phyloP scores from a whole-genome alignment of 2,113 vertebrate genomes.

The Condylura cristata region DNA sequence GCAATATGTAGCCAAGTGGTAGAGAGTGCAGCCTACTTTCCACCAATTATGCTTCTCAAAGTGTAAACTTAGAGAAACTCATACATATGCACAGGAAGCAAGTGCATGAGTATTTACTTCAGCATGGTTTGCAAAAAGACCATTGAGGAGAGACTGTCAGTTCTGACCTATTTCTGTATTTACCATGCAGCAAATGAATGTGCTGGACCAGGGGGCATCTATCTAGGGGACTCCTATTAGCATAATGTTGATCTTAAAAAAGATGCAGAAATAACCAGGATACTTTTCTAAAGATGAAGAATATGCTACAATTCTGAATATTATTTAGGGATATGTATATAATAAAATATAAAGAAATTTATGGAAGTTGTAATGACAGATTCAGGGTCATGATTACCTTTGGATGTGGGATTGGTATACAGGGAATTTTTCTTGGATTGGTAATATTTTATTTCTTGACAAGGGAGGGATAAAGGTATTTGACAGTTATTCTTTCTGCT shows the following conservation, averaged over 20 bases:
- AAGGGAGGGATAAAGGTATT: background rate
- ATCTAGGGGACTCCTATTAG: background rate
- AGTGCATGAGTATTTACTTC: background rate
- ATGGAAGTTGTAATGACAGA: background rate
- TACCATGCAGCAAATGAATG: background rate
- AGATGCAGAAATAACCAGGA: background rate
- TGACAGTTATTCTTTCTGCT: background rate
- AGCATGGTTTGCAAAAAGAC: background rate
- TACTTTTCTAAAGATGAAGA: background rate
- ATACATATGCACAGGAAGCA: background rate
- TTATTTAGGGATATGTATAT: background rate
- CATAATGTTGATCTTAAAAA: background rate
- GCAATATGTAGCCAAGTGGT: background rate
- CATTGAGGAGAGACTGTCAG: background rate
- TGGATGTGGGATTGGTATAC: background rate
- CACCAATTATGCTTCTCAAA: background rate
- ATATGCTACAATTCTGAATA: background rate
- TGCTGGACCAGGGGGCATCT: background rate
- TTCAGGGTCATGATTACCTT: background rate
- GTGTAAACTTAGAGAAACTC: background rate
- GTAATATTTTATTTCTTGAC: slow-evolving; percentile 50
- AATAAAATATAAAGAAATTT: background rate
- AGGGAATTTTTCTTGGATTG: background rate
- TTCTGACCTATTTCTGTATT: background rate
- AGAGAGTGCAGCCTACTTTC: background rate